These are phyloP conservation scores for Panagrolaimus sp. DNA, from an alignment of 1,140 invertebrate species.

Conservation along the genomic window DNA sequence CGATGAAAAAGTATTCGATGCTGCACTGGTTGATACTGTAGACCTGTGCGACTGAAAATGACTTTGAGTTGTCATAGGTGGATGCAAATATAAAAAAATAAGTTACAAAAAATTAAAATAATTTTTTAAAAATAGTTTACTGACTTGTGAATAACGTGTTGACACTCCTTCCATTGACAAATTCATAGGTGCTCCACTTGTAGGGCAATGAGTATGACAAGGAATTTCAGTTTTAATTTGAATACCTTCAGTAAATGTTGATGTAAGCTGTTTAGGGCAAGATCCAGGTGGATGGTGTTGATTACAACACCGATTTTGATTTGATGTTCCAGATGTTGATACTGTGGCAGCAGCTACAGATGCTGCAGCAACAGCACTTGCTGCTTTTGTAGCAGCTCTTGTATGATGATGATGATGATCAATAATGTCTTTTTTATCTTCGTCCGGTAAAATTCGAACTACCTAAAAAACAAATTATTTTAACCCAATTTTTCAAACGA, in stretches of 20 bases:
- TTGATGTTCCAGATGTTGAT: background rate
- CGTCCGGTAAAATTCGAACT: background rate
- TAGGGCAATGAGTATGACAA: background rate
- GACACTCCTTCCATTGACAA: background rate
- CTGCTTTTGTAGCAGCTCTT: conserved; percentile 9
- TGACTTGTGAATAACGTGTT: conserved; percentile 6
- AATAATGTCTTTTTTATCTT: background rate
- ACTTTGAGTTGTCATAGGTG: conserved; percentile 1
- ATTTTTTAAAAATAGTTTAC: background rate
- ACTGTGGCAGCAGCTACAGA: background rate
- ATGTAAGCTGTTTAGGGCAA: background rate
- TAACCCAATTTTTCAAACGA: background rate
- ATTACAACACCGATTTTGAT: background rate
- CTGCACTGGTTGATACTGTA: background rate
- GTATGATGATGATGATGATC: conserved; percentile 7
- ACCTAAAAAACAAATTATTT: background rate
- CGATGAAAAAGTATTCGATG: no score
- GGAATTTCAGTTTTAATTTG: background rate
- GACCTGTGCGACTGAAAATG: background rate
- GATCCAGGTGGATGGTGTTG: conserved; percentile 11
- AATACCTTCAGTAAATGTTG: background rate
- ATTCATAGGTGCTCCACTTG: background rate
- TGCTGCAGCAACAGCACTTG: conserved; percentile 1
- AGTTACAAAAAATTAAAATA: no score
- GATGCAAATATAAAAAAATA: background rate